Evolutionary conservation across 2,113 vertebrate genomes (phyloP), one percentile per base, ranked within the genome.

Genomic region (Anas platyrhynchos): DNA sequence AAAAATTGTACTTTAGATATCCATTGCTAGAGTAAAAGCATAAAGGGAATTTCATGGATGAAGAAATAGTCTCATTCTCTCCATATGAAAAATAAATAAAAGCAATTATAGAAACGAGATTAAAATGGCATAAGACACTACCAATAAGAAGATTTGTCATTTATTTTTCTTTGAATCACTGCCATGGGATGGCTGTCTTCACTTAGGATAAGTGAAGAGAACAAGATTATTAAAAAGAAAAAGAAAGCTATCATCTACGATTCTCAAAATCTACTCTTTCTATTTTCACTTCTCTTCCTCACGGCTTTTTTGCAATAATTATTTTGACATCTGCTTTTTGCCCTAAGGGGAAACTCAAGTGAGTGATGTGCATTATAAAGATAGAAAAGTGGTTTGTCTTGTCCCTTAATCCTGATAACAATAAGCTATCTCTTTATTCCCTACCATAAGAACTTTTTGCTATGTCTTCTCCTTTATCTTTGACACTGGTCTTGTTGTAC

Each of bases 361-460:
- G 41, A 92, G 56, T 77, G 41, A 68, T 46, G n/a, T 41, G 46
- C 18, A 68, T 91, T 94, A 93, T 88, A 81, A 93, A 93, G 58
- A 23, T 44, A 86, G 61, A 65, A 69, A 86, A 74, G 41, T 34
- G 7, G 6, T 75, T 92, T 91, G 52, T 82, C 61, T 68, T 89
- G 41, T 61, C 18, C 41, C 52, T 86, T 86, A 88, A 81, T 86
- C 61, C 65, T 92, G 73, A 89, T 50, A 88, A 84, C 3, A 66
- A 67, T 46, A 80, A 26, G 8, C 3, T 74, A 8, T 65, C 15
- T 88, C 68, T 83, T 69, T 62, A 46, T 66, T 88, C 71, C 43
- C 67, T 74, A 58, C 16, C 32, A 36, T 18, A 36, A 94, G 20
- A 6, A 67, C 48, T 90, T 89, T 85, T 88, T 58, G 3, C 11